Evolutionary conservation across 2,888 invertebrate genomes (phyloP), one percentile per base, ranked within the genome.

Genomic region (Lithophane socia): DNA sequence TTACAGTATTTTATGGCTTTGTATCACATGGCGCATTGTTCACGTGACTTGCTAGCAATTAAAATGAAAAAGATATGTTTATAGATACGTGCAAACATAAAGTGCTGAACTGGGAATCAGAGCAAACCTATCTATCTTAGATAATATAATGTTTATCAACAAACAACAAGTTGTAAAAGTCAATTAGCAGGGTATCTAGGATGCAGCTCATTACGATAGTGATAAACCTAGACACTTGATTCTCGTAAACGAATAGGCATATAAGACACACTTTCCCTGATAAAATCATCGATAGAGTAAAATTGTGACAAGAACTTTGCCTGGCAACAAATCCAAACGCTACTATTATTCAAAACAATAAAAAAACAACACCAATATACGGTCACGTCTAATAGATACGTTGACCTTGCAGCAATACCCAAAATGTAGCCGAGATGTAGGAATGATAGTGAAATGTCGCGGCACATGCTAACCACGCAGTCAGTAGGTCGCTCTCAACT

Each of bases 381-480:
- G 75, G 60, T 71, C 79, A 86, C 73, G 72, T 77, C 65, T 76
- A 87, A 86, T 81, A 82, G 77, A 83, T 79, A 74, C 79, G 64
- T 80, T 82, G 84, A 87, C 85, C 84, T 89, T 86, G 90, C 79
- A 77, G 84, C 76, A 74, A 84, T 86, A 83, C 75, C 83, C 83
- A 64, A 86, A 89, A 90, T 88, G 86, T 87, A 88, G 86, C 79
- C 82, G 85, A 90, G 90, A 88, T 90, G 86, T 79, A 84, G 85
- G 89, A 92, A 92, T 86, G 93, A 94, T 94, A 94, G 94, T 94
- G 93, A 95, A 94, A 94, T 92, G 93, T 92, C 91, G 89, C 87
- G 88, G 86, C 87, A 88, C 89, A 90, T 89, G 90, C 90, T 90
- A 88, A 89, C 86, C 85, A 87, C 88, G 87, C 90, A 92, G 93